Evolutionary conservation across 2,888 invertebrate genomes (phyloP), one percentile per base, ranked within the genome.

Genomic region (Hyles lineata): DNA sequence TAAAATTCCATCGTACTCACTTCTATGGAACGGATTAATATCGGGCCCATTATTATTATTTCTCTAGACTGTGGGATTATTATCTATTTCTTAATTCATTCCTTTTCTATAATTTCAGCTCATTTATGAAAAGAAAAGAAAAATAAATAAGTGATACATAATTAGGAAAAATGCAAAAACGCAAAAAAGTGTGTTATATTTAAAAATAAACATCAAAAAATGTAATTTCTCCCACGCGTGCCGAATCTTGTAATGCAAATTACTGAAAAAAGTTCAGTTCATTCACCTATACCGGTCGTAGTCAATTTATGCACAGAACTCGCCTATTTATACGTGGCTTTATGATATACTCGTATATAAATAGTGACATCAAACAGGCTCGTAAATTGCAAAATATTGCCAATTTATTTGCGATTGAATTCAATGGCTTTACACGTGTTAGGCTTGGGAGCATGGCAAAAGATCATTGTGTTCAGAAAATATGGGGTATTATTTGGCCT

Each of bases 281-380:
- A n/a, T 25, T 25, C 23, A 67, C 67, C 67, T 43, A 6, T 1
- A 7, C 43, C 50, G 43, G 43, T 50, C 50, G 23, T 23, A 23
- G 50, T 7, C 50, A 50, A 67, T 67, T 43, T 67, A 67, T 67
- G 67, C 67, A 67, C 23, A 50, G 43, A 67, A 67, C 67, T 7
- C 17, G 67, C 67, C 67, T 15, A 63, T 43, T 21, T 50, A 43
- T 17, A 23, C 52, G 19, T n/a, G 8, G 21, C 23, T 50, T 50
- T 67, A 67, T 50, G 17, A 50, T 7, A 23, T 50, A n/a, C n/a
- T n/a, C n/a, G n/a, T n/a, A 67, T 50, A 67, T 63, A 50, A 43
- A 50, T 67, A 11, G 43, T 67, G 23, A 17, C 43, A 67, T 67
- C 21, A 67, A 67, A 67, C 43, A 43, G n/a, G n/a, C n/a, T n/a